Percentiles rank a stretch among this genome's conserved stretches.
phyloP scores from a whole-genome alignment of 2,797 vertebrate genomes.

The Chrosomus eos region DNA sequence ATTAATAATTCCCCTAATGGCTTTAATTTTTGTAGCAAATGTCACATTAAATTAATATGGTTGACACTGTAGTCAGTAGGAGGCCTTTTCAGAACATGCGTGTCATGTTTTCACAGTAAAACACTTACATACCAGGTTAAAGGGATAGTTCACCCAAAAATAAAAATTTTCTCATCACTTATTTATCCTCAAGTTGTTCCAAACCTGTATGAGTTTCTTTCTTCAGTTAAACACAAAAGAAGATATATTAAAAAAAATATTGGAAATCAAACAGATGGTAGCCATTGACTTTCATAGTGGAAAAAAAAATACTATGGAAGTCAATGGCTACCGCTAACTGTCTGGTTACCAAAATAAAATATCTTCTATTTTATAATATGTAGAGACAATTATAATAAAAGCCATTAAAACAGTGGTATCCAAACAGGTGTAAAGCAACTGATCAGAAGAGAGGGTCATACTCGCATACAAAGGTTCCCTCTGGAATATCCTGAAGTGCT shows the following conservation, averaged over 20 bases:
- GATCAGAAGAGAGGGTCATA: constrained; percentile 60
- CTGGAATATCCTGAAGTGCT: constrained; percentile 89
- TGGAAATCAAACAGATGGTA: not conserved
- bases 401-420: not conserved
- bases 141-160: not conserved
- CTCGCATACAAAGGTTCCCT: constrained; percentile 97
- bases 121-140: not conserved
- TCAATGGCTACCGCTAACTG: not conserved
- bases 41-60: constrained; percentile 26
- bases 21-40: constrained; percentile 31
- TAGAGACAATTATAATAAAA: not conserved
- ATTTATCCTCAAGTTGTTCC: not conserved
- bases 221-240: not conserved
- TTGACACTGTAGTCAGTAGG: not conserved
- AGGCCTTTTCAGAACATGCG: not conserved
- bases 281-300: too few relatives aligned
- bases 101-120: not conserved
- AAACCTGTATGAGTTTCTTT: not conserved
- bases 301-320: too few relatives aligned
- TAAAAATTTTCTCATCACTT: too few relatives aligned
- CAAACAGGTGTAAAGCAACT: not conserved
- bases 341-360: not conserved
- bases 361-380: not conserved
- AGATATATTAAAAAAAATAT: too few relatives aligned
- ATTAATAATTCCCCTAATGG: constrained; percentile 43